Percentiles rank a stretch among this genome's conserved stretches.
Evolutionary conservation across 2,888 invertebrate species (phyloP).

Genomic region (Sympetrum striolatum): DNA sequence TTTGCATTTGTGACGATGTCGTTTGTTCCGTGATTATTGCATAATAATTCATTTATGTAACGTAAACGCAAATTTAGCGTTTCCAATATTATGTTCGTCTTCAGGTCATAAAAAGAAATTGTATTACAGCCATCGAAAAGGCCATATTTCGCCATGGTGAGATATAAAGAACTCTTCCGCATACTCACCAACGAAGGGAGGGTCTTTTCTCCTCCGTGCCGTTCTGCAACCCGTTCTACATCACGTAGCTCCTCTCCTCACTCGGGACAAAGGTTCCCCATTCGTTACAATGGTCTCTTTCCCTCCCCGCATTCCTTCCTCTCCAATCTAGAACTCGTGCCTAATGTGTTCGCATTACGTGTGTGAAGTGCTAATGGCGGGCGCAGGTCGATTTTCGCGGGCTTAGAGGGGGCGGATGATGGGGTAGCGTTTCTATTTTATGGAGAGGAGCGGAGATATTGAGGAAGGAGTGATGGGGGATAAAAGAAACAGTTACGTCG

Average conservation of each 20-base stretch:
- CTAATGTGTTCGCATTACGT: conserved; percentile 27
- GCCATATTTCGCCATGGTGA: background rate
- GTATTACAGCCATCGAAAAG: too few species aligned
- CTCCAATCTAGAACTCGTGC: background rate
- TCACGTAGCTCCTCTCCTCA: background rate
- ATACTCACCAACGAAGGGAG: too few species aligned
- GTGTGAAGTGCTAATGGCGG: conserved; percentile 16
- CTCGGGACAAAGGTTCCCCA: background rate
- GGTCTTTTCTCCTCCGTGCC: background rate
- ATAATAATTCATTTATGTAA: too few species aligned
- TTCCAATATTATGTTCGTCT: too few species aligned
- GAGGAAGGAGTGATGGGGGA: background rate
- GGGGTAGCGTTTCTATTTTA: background rate
- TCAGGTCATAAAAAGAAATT: too few species aligned
- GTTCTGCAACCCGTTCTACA: background rate
- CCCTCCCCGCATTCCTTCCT: background rate
- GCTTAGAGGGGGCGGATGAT: background rate
- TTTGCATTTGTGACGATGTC: too few species aligned
- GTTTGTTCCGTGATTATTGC: too few species aligned
- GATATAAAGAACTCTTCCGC: background rate
- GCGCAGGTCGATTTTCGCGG: background rate
- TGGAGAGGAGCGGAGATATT: background rate
- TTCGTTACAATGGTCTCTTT: conserved; percentile 4
- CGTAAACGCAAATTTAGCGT: too few species aligned
- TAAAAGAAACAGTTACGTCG: too few species aligned